A percentile compares a stretch with the other conserved stretches of the same genome.
These are phyloP conservation scores for Capitulum mitella DNA, from an alignment of 2,888 invertebrate species.

Conservation along the genomic window DNA sequence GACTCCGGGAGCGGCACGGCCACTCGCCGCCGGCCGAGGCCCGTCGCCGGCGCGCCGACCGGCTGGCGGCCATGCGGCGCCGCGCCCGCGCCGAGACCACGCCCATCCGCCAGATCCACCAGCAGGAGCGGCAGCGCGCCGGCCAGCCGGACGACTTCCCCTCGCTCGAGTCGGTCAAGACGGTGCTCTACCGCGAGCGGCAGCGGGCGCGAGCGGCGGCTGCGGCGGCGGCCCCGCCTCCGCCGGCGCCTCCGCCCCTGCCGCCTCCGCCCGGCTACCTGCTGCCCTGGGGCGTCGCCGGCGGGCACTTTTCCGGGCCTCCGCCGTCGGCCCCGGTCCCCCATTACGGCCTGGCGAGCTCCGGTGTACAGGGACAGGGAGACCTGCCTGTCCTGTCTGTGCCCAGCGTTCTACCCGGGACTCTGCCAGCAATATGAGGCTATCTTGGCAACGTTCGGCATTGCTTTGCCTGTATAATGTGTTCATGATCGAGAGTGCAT, in stretches of 20 bases:
- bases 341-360: too few relatives aligned
- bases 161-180: not conserved
- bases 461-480: too few relatives aligned
- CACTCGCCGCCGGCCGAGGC: not conserved
- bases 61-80: not conserved
- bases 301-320: too few relatives aligned
- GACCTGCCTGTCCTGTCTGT: too few relatives aligned
- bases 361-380: too few relatives aligned
- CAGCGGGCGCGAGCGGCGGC: not conserved
- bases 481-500: too few relatives aligned
- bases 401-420: too few relatives aligned
- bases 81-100: not conserved
- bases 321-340: too few relatives aligned
- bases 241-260: not conserved
- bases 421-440: too few relatives aligned
- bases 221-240: not conserved
- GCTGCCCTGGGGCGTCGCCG: too few relatives aligned
- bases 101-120: slow-evolving; percentile 3
- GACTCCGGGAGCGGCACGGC: not conserved
- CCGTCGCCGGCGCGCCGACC: not conserved
- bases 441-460: too few relatives aligned
- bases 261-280: too few relatives aligned
- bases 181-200: not conserved
- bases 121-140: not conserved
- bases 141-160: slow-evolving; percentile 1